phyloP scores from a whole-genome alignment of 2,888 invertebrate species.

The Argyresthia goedartella region DNA sequence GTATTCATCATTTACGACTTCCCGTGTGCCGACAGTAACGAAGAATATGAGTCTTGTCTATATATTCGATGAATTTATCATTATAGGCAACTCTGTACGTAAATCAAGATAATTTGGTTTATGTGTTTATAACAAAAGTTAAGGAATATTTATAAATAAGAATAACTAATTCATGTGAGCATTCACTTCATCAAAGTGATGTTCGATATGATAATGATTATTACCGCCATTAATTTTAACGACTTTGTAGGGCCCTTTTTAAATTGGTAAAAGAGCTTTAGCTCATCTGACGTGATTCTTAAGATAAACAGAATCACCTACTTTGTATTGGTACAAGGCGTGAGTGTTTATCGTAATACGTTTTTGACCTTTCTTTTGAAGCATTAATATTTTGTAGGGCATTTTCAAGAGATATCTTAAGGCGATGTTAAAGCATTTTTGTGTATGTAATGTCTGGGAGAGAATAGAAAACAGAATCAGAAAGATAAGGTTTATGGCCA shows the following conservation, averaged over 20 bases:
- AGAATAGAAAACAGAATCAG: conserved; percentile 16
- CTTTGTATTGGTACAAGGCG: conserved; percentile 1
- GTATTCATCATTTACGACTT: conserved; percentile 10
- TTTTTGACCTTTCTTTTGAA: conserved; percentile 12
- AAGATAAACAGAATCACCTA: conserved; percentile 1
- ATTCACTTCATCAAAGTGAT: conserved; percentile 16
- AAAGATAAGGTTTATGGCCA: conserved; percentile 24
- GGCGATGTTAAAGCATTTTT: not conserved
- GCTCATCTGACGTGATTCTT: conserved; percentile 13
- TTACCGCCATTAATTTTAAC: conserved; percentile 17
- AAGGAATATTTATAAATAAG: not conserved
- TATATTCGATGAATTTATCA: not conserved
- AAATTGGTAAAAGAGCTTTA: conserved; percentile 17
- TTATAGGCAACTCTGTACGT: not conserved
- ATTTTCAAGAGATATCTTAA: conserved; percentile 16
- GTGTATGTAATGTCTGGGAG: not conserved
- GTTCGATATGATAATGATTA: conserved; percentile 12
- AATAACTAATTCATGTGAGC: not conserved
- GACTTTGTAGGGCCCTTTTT: conserved; percentile 20
- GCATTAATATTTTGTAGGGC: conserved; percentile 17
- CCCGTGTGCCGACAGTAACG: conserved; percentile 14
- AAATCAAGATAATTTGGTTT: conserved; percentile 1
- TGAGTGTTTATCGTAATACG: not conserved
- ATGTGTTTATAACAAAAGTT: conserved; percentile 2
- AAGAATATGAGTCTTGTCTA: conserved; percentile 11